Evolutionary conservation across 2,888 invertebrate genomes (phyloP).

Genomic region (Caenorhabditis sp.): DNA sequence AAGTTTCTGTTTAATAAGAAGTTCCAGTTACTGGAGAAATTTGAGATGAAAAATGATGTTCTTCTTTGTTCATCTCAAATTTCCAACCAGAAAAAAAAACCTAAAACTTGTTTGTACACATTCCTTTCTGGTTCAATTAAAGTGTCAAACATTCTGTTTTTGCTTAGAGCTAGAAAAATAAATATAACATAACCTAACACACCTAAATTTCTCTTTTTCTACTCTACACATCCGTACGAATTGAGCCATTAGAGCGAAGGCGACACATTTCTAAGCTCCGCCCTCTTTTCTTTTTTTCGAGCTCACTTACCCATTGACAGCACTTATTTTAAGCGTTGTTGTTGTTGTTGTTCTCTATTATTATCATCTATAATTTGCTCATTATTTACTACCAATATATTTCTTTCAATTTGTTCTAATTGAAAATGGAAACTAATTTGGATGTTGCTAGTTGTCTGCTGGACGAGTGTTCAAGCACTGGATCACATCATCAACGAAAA

Average conservation of each 20-base stretch:
- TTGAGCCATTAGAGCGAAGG: constrained; percentile 36
- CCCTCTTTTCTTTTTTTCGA: constrained; percentile 28
- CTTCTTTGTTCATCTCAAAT: background rate
- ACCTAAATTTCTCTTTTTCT: background rate
- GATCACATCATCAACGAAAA: constrained; percentile 24
- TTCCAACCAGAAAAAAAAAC: background rate
- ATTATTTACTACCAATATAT: background rate
- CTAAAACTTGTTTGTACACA: background rate
- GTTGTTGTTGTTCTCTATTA: background rate
- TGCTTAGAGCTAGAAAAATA: background rate
- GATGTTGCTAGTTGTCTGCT: constrained; percentile 41
- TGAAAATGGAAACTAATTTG: constrained; percentile 40
- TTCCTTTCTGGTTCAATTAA: background rate
- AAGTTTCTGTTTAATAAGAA: too few species aligned
- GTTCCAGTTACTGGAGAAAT: background rate
- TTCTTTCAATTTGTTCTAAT: background rate
- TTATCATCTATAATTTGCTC: background rate
- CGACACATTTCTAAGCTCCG: constrained; percentile 24
- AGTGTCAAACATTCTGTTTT: background rate
- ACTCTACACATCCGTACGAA: constrained; percentile 20
- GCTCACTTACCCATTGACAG: constrained; percentile 13
- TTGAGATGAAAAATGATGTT: background rate
- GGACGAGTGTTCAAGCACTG: constrained; percentile 38
- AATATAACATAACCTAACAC: background rate
- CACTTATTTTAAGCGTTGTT: background rate